A percentile compares a stretch with the other conserved stretches of the same genome.
Evolutionary conservation across 2,888 invertebrate genomes (phyloP).

Genomic region (Sinotaia quadrata): DNA sequence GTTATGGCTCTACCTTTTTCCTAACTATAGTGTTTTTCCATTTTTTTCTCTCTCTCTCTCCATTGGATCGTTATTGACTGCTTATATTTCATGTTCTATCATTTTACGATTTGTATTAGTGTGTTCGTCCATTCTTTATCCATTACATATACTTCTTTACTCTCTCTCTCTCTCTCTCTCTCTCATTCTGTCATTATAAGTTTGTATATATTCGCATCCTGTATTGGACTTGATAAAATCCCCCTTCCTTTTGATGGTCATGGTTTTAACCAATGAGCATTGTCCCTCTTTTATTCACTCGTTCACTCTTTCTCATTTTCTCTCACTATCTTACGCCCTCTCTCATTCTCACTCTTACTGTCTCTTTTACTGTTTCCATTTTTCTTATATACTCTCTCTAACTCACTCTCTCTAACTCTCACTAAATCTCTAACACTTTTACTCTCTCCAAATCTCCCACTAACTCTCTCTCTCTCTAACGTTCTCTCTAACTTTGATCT

Average conservation of each 20-base stretch:
- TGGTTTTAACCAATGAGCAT: no score
- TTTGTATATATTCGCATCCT: no score
- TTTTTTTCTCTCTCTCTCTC: no score
- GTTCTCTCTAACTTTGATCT: not conserved
- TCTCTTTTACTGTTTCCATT: not conserved
- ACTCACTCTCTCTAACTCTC: not conserved
- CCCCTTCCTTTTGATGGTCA: no score
- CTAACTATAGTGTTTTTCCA: no score
- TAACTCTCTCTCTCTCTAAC: not conserved
- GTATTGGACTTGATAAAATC: no score
- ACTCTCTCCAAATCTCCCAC: not conserved
- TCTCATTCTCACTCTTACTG: not conserved
- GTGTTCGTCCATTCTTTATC: not conserved
- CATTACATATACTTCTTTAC: not conserved
- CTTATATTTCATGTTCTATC: no score
- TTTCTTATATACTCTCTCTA: not conserved
- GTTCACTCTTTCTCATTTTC: not conserved
- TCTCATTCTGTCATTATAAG: no score
- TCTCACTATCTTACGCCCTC: not conserved
- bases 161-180: not conserved
- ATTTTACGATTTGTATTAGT: no score
- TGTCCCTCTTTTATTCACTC: not conserved
- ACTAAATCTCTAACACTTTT: not conserved
- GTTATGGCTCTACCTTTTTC: no score
- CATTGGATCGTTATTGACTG: no score